These are phyloP conservation scores for Sanderia malayensis DNA, from an alignment of 30 jellyfish, hydroid and myxozoan genomes.

Conservation along the genomic window DNA sequence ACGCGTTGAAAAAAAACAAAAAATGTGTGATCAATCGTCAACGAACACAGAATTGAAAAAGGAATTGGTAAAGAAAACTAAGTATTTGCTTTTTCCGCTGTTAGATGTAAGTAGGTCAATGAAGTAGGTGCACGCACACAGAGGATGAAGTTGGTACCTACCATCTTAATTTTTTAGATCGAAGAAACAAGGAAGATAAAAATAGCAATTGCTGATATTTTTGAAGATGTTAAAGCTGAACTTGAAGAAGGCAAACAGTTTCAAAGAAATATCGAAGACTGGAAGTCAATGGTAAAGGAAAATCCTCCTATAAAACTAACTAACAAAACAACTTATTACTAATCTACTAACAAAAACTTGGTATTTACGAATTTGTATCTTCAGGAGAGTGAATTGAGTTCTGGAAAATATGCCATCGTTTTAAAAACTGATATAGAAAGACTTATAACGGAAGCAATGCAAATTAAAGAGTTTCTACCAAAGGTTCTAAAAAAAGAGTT, in stretches of 20 bases:
- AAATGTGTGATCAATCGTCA: no score
- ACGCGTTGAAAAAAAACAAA: no score
- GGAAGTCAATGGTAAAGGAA: conserved; percentile 33
- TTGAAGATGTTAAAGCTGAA: conserved; percentile 10
- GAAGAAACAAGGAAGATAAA: conserved; percentile 6
- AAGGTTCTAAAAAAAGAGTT: conserved; percentile 58
- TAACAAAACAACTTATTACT: not conserved
- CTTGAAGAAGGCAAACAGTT: not conserved
- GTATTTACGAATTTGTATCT: no score
- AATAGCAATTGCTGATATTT: conserved; percentile 3
- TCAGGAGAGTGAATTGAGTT: conserved; percentile 32
- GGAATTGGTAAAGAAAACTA: no score
- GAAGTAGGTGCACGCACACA: no score
- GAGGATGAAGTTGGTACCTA: no score
- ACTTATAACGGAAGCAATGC: conserved; percentile 60
- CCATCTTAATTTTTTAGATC: no score
- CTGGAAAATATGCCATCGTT: conserved; percentile 53
- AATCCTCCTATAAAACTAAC: not conserved
- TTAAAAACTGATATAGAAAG: conserved; percentile 44
- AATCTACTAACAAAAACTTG: no score
- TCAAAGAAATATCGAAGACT: conserved; percentile 13
- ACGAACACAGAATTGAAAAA: no score
- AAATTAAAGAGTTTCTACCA: conserved; percentile 66
- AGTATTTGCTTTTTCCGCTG: no score
- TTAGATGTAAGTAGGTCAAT: no score